Evolutionary conservation across 1,140 invertebrate species (phyloP).

Genomic region (Drosophila simulans): DNA sequence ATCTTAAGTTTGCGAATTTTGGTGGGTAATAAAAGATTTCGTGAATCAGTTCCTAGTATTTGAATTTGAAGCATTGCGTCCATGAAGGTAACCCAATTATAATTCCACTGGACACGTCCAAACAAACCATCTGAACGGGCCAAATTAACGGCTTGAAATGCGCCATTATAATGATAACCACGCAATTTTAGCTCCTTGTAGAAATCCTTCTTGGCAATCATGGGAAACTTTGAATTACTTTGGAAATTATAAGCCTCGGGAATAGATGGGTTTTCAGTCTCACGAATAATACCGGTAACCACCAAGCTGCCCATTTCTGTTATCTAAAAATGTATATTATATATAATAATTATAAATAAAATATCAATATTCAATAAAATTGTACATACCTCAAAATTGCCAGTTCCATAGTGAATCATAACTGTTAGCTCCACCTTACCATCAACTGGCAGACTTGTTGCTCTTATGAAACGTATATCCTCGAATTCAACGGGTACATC

Average conservation of each 20-base stretch:
- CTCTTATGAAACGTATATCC: slow-evolving; percentile 92
- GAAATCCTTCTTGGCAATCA: slow-evolving; percentile 89
- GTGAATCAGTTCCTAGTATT: slow-evolving; percentile 90
- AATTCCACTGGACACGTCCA: slow-evolving; percentile 88
- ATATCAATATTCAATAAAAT: too few species aligned
- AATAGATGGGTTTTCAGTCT: slow-evolving; percentile 85
- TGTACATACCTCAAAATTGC: slow-evolving; percentile 89
- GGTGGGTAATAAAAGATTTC: slow-evolving; percentile 93
- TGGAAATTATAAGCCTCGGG: slow-evolving; percentile 85
- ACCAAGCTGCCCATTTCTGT: slow-evolving; percentile 91
- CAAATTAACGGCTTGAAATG: slow-evolving; percentile 66
- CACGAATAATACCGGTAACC: slow-evolving; percentile 90
- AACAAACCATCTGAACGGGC: slow-evolving; percentile 84
- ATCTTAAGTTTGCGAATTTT: slow-evolving; percentile 92
- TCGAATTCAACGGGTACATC: slow-evolving; percentile 94
- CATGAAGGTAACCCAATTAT: slow-evolving; percentile 96
- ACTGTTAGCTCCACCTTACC: slow-evolving; percentile 90
- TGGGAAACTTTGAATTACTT: slow-evolving; percentile 84
- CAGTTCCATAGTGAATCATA: slow-evolving; percentile 92
- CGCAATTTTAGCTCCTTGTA: slow-evolving; percentile 96
- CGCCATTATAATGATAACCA: slow-evolving; percentile 93
- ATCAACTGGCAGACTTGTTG: slow-evolving; percentile 91
- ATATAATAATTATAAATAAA: too few species aligned
- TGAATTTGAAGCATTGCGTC: slow-evolving; percentile 96
- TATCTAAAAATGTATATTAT: slow-evolving; percentile 84